Conservation (phyloP, 2,113 vertebrate genomes). For the Xyliphius kryptos region DNA sequence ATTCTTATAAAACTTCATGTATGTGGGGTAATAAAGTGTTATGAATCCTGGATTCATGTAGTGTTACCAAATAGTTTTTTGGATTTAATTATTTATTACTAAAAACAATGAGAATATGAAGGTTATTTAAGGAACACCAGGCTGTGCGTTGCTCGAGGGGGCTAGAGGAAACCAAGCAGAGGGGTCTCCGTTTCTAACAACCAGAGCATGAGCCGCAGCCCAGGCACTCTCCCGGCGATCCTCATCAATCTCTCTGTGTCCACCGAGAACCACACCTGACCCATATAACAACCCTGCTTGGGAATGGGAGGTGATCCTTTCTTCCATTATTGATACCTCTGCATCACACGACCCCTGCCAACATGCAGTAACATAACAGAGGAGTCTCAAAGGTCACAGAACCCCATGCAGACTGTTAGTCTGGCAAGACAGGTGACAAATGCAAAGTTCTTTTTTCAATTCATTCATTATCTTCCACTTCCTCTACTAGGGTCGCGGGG, state of each 20-base stretch:
- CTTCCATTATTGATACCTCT: slow-evolving; percentile 68
- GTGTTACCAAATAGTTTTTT: slow-evolving; percentile 41
- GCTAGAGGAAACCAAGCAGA: slow-evolving; percentile 30
- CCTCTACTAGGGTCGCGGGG: too few relatives aligned
- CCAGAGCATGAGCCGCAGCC: slow-evolving; percentile 39
- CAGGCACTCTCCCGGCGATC: slow-evolving; percentile 58
- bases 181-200: slow-evolving; percentile 48
- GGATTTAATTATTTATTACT: not conserved
- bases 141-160: slow-evolving; percentile 55
- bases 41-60: slow-evolving; percentile 38
- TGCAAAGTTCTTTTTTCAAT: not conserved
- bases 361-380: slow-evolving; percentile 54
- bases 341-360: slow-evolving; percentile 58
- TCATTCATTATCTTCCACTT: not conserved
- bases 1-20: too few relatives aligned
- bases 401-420: slow-evolving; percentile 55
- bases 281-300: slow-evolving; percentile 59
- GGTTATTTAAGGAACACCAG: slow-evolving; percentile 66
- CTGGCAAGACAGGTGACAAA: slow-evolving; percentile 42
- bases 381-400: slow-evolving; percentile 59
- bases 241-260: slow-evolving; percentile 69
- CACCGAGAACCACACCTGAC: slow-evolving; percentile 65
- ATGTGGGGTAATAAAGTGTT: too few relatives aligned
- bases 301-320: slow-evolving; percentile 51
- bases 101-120: slow-evolving; percentile 68